These are phyloP conservation scores for Cisticola juncidis DNA, from an alignment of 2,113 vertebrate species.

Conservation along the genomic window DNA sequence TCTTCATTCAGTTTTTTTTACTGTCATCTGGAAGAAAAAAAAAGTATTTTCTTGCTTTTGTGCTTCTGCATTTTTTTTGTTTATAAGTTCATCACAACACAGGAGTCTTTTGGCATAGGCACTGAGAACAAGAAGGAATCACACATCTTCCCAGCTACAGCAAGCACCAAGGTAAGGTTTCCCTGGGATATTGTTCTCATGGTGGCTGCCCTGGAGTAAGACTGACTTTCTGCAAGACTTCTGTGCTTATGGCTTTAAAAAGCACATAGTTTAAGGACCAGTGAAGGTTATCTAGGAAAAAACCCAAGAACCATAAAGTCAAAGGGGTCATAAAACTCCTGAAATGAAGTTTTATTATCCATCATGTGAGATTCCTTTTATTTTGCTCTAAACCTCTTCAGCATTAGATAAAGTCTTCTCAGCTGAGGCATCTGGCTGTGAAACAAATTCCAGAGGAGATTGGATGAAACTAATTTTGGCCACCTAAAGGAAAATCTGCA, in stretches of 20 bases:
- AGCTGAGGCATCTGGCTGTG: not conserved
- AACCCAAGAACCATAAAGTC: not conserved
- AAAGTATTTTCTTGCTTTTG: not conserved
- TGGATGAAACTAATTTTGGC: not conserved
- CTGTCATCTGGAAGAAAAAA: not conserved
- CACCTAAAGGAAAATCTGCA: not conserved
- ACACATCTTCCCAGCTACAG: not conserved
- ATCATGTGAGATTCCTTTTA: not conserved
- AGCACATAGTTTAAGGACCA: not conserved
- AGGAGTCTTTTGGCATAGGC: not conserved
- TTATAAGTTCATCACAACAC: not conserved
- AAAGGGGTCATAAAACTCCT: not conserved
- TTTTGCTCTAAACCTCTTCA: not conserved
- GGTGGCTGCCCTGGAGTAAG: not conserved
- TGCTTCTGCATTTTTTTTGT: not conserved
- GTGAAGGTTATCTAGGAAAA: not conserved
- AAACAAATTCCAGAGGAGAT: not conserved
- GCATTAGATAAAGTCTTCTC: not conserved
- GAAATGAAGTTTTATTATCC: not conserved
- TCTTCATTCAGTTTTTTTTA: accelerated
- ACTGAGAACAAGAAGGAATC: not conserved
- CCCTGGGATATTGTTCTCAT: not conserved
- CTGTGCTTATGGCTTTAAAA: not conserved
- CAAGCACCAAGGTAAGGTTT: not conserved
- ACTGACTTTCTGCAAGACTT: not conserved